These are phyloP conservation scores for Copidosoma floridanum DNA, from an alignment of 1,140 invertebrate species.

Conservation along the genomic window DNA sequence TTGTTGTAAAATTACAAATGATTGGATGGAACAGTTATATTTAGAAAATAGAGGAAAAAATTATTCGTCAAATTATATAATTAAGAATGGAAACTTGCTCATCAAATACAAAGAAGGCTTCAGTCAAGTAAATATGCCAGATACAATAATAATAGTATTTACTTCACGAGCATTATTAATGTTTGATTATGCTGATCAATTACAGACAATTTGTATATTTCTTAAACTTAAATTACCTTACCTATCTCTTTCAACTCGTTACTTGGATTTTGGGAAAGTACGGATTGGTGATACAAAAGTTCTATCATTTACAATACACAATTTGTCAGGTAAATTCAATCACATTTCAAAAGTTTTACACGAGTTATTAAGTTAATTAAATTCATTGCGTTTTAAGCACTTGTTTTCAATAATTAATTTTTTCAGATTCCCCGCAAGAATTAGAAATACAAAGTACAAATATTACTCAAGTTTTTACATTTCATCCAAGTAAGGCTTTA, in stretches of 20 bases:
- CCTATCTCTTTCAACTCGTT: slow-evolving; percentile 23
- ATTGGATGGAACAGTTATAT: slow-evolving; percentile 5
- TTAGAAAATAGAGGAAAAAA: not conserved
- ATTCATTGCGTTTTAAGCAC: no score
- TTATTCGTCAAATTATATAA: not conserved
- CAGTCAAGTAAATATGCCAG: slow-evolving; percentile 16
- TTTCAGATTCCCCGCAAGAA: slow-evolving; percentile 7
- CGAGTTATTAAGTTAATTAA: no score
- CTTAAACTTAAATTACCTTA: slow-evolving; percentile 29
- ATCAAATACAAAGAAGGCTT: slow-evolving; percentile 22
- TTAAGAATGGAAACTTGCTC: not conserved
- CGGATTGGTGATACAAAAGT: slow-evolving; percentile 22
- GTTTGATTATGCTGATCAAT: not conserved
- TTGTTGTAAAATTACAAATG: not conserved
- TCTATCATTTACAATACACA: slow-evolving; percentile 23
- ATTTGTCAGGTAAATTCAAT: slow-evolving; percentile 29
- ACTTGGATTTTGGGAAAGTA: slow-evolving; percentile 29
- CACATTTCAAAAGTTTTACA: no score
- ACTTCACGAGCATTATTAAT: no score
- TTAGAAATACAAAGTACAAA: slow-evolving; percentile 9
- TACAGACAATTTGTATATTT: slow-evolving; percentile 23
- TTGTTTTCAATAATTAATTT: not conserved
- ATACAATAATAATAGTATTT: no score
- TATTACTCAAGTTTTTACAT: slow-evolving; percentile 16
- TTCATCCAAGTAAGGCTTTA: slow-evolving; percentile 10